Conservation (phyloP, 1,140 invertebrate genomes). For the Ladona fulva region DNA sequence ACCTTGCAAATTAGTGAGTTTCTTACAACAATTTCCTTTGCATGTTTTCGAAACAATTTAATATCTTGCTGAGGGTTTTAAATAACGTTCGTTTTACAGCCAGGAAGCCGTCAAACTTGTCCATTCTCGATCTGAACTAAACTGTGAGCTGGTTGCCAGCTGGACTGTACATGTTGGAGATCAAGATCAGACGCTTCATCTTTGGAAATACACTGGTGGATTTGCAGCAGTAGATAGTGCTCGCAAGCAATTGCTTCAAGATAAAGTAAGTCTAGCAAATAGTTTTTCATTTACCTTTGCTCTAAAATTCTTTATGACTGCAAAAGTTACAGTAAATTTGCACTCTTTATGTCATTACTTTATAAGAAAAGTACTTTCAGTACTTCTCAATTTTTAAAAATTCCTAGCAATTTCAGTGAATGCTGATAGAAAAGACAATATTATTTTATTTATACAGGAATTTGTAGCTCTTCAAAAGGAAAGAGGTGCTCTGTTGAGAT, state of each 20-base stretch:
- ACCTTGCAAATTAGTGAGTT: slow-evolving; percentile 85
- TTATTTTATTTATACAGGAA: slow-evolving; percentile 53
- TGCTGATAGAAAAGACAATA: slow-evolving; percentile 18
- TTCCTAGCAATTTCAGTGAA: slow-evolving; percentile 9
- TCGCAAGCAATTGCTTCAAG: slow-evolving; percentile 58
- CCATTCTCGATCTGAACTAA: slow-evolving; percentile 53
- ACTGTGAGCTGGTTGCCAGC: slow-evolving; percentile 68
- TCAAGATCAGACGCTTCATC: slow-evolving; percentile 90
- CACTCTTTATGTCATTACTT: slow-evolving; percentile 15
- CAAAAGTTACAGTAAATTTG: neutral
- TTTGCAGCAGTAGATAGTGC: slow-evolving; percentile 80
- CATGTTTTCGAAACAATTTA: slow-evolving; percentile 19
- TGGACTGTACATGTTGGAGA: slow-evolving; percentile 93
- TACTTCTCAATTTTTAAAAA: neutral
- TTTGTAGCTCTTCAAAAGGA: slow-evolving; percentile 69
- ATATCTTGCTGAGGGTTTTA: slow-evolving; percentile 15
- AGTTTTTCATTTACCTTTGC: too few species aligned
- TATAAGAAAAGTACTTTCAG: slow-evolving; percentile 10
- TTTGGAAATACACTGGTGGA: slow-evolving; percentile 89
- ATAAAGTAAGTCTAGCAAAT: slow-evolving; percentile 52
- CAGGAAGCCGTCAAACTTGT: slow-evolving; percentile 70
- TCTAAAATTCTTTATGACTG: too few species aligned
- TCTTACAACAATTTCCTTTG: slow-evolving; percentile 13
- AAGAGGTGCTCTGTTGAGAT: slow-evolving; percentile 72
- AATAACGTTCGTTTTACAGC: slow-evolving; percentile 43